Evolutionary conservation across 2,113 vertebrate species (phyloP).

Genomic region (Pedionomus torquatus): DNA sequence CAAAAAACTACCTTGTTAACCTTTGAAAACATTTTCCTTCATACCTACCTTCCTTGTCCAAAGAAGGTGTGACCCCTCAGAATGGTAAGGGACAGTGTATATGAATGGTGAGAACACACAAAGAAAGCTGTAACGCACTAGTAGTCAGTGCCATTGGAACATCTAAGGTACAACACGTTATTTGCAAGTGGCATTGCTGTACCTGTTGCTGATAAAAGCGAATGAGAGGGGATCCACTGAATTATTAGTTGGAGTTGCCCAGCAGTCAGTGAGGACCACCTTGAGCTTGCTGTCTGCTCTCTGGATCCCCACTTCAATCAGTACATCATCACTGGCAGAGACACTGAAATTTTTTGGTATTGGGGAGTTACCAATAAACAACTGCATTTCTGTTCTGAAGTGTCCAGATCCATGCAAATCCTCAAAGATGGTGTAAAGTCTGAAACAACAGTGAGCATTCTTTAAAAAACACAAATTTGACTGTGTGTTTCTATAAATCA

Average conservation of each 20-base stretch:
- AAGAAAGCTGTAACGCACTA: background rate
- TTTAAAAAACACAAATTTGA: background rate
- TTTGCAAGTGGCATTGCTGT: background rate
- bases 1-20: background rate
- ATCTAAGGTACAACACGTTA: background rate
- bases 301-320: slow-evolving; percentile 84
- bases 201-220: slow-evolving; percentile 87
- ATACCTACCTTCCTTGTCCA: background rate
- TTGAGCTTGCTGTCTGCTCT: slow-evolving; percentile 77
- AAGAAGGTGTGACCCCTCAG: background rate
- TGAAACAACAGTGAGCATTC: slow-evolving; percentile 42
- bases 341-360: slow-evolving; percentile 82
- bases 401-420: slow-evolving; percentile 77
- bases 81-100: background rate
- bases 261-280: slow-evolving; percentile 86
- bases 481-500: background rate
- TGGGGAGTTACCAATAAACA: slow-evolving; percentile 79
- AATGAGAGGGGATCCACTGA: slow-evolving; percentile 55
- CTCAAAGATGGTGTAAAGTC: slow-evolving; percentile 78
- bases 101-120: background rate
- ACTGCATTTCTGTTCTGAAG: slow-evolving; percentile 82
- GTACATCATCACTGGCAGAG: slow-evolving; percentile 79
- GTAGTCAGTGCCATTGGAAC: background rate
- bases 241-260: slow-evolving; percentile 83
- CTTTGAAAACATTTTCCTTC: background rate